These are phyloP conservation scores for Leptinotarsa texana DNA, from an alignment of 1,140 invertebrate genomes.

Conservation along the genomic window DNA sequence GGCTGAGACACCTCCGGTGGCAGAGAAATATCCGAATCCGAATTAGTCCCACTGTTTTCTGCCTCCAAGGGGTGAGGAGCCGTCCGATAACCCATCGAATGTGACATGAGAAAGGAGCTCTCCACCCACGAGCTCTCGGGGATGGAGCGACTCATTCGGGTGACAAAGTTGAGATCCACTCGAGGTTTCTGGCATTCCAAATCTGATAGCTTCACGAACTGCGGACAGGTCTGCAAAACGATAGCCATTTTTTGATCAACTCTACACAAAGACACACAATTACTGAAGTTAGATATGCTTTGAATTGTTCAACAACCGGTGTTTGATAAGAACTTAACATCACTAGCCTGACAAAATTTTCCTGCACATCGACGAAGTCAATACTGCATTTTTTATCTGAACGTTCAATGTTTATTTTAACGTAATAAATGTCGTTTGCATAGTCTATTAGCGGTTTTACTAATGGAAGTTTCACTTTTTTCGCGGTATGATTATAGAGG, in stretches of 20 bases:
- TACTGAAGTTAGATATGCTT: not conserved
- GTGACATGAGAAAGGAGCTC: constrained; percentile 64
- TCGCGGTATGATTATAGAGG: not conserved
- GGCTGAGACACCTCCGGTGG: constrained; percentile 46
- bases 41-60: constrained; percentile 39
- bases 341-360: not conserved
- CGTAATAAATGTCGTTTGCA: not conserved
- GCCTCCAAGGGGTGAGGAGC: constrained; percentile 52
- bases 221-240: constrained; percentile 37
- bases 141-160: constrained; percentile 55
- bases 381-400: constrained; percentile 1
- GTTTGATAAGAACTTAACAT: not conserved
- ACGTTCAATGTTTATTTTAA: not conserved
- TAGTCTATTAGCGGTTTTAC: not conserved
- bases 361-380: not conserved
- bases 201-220: constrained; percentile 53
- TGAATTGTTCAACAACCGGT: not conserved
- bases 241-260: constrained; percentile 12
- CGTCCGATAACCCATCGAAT: constrained; percentile 59
- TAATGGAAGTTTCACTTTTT: constrained; percentile 1
- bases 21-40: constrained; percentile 32
- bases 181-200: constrained; percentile 50
- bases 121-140: constrained; percentile 69
- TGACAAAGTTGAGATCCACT: constrained; percentile 47
- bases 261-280: not conserved